phyloP scores from a whole-genome alignment of 1,140 invertebrate genomes.

The Amphibalanus amphitrite region DNA sequence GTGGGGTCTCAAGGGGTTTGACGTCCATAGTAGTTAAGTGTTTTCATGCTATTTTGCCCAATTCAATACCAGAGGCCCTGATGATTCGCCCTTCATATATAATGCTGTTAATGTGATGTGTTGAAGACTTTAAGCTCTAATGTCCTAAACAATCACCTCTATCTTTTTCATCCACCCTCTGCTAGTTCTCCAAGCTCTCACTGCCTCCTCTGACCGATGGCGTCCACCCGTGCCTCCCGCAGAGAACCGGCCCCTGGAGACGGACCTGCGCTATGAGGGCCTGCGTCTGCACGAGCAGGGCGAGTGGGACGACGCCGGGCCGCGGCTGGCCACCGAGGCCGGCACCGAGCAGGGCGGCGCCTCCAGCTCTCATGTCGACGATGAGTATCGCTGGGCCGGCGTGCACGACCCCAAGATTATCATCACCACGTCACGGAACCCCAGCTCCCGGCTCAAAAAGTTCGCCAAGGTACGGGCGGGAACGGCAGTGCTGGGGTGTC shows the following conservation, averaged over 20 bases:
- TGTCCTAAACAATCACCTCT: too few relatives aligned
- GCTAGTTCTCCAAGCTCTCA: too few relatives aligned
- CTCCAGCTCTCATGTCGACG: constrained; percentile 16
- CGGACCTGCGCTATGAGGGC: constrained; percentile 62
- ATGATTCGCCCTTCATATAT: background rate
- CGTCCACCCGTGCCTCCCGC: constrained; percentile 12
- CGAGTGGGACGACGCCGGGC: constrained; percentile 78
- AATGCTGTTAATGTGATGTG: constrained; percentile 14
- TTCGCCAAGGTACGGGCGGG: constrained; percentile 62
- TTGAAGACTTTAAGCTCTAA: too few relatives aligned
- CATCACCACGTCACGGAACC: constrained; percentile 92
- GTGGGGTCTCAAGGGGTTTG: too few relatives aligned
- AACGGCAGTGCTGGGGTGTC: too few relatives aligned
- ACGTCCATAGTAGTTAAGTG: too few relatives aligned
- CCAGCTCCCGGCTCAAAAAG: constrained; percentile 86
- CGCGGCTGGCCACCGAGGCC: constrained; percentile 40
- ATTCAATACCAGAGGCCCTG: background rate
- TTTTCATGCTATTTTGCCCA: too few relatives aligned
- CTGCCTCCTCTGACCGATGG: background rate
- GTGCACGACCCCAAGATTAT: constrained; percentile 96
- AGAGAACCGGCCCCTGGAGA: constrained; percentile 65
- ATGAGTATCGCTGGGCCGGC: constrained; percentile 63
- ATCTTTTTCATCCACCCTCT: too few relatives aligned
- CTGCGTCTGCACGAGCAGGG: constrained; percentile 58
- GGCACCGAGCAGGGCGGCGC: constrained; percentile 36